Evolutionary conservation across 1,140 invertebrate species (phyloP), one percentile per base, ranked within the genome.

Genomic region (Uloborus diversus): DNA sequence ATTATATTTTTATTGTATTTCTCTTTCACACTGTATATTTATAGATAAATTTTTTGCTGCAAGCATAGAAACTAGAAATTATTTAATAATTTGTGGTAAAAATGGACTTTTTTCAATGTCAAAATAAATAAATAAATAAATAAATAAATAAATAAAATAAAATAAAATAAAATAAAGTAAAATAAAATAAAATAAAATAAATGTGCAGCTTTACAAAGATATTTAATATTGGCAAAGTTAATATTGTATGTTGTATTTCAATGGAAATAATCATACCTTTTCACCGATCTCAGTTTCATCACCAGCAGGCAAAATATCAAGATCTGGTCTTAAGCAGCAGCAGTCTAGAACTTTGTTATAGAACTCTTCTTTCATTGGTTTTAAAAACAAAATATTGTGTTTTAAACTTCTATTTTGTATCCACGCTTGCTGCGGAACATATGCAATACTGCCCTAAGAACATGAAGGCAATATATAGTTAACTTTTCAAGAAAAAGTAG

Each of bases 231-330:
- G n/a, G n/a, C n/a, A n/a, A n/a, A n/a, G n/a, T n/a, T n/a, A n/a
- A n/a, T n/a, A n/a, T n/a, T n/a, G n/a, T n/a, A n/a, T n/a, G n/a
- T n/a, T n/a, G n/a, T n/a, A n/a, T n/a, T n/a, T n/a, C n/a, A n/a
- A n/a, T n/a, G n/a, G n/a, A n/a, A 25, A 30, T 30, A 27, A 96
- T 78, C 20, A 94, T 94, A 76, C 90, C 51, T 88, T 86, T 83
- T 91, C 89, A 2, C 90, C 91, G 37, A 91, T 90, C 62, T 93
- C 91, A 13, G 91, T 92, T 57, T 89, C 84, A 82, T 93, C 92
- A 17, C 89, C 90, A 62, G 87, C 85, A 0, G 91, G 88, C 30
- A 93, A 84, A 25, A 85, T 83, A 27, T 86, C 83, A 23, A 89
- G 82, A 66, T 89, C 88, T 11, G 84, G 79, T 57, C 80, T 83